Evolutionary conservation across 1,140 invertebrate genomes (phyloP), one percentile per base, ranked within the genome.

Genomic region (Phymastichus coffea): DNA sequence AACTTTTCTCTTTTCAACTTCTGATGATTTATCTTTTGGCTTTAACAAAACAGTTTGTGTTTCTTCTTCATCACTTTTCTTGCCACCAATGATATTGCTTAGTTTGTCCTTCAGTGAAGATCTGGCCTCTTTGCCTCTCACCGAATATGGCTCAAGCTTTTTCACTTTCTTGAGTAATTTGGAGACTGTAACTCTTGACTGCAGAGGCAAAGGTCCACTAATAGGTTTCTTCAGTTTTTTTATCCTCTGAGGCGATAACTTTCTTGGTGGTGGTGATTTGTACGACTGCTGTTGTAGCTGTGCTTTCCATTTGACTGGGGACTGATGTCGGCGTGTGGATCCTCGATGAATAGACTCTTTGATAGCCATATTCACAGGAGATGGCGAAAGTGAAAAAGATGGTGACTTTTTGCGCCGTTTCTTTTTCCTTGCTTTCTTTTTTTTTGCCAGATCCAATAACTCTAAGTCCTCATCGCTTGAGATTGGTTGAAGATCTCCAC

Each of bases 391-490:
- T 1, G 54, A 47, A 12, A 47, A 20, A 0, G 43, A 57, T 15
- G 47, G 56, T 15, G 49, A 60, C 8, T 64, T 57, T 47, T 61
- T 48, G 35, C 48, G 51, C 28, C 43, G 49, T 35, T 47, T 60
- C 25, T 68, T 55, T 58, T 69, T 58, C 68, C 69, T 63, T 65
- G 75, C 57, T 72, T 77, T 41, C 46, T 72, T 48, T 56, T 72
- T 61, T 72, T 69, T 40, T 68, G 63, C 61, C 20, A 75, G 57
- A 38, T 72, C 72, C n/a, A 77, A 71, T 9, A 75, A 65, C 48
- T 80, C 77, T 71, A 76, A 72, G 47, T 80, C 78, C 14, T 72
- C 78, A 53, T 79, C 77, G 20, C 77, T 79, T 3, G 77, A 79
- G n/a, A 79, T 79, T 10, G 76, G 71, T 19, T 76, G n/a, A 33